Conservation (phyloP, 1,140 invertebrate species). For the Anastrepha ludens region DNA sequence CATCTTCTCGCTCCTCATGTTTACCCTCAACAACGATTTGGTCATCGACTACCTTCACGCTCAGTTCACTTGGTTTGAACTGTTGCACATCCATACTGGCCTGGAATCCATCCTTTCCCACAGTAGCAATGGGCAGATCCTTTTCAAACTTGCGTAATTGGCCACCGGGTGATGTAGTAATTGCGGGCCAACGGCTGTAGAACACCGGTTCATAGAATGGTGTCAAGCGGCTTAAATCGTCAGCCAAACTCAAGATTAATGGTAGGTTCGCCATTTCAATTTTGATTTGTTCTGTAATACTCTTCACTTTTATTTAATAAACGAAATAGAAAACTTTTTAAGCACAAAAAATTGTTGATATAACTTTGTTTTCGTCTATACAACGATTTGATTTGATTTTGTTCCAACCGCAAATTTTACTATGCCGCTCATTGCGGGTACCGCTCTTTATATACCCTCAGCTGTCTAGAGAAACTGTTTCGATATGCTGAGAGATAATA, state of each 20-base stretch:
- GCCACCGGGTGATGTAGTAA: not conserved
- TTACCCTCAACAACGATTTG: slow-evolving; percentile 82
- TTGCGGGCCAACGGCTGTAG: not conserved
- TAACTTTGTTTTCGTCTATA: no score
- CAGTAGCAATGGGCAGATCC: slow-evolving; percentile 17
- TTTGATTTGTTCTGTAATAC: no score
- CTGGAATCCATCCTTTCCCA: slow-evolving; percentile 80
- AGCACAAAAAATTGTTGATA: no score
- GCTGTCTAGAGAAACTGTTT: no score
- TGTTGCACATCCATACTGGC: slow-evolving; percentile 88
- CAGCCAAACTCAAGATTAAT: slow-evolving; percentile 66
- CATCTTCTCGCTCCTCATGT: slow-evolving; percentile 85
- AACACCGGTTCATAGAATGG: slow-evolving; percentile 33
- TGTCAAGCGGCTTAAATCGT: slow-evolving; percentile 64
- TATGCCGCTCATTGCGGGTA: no score
- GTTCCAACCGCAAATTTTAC: no score
- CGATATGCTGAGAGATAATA: no score
- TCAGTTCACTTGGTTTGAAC: slow-evolving; percentile 88
- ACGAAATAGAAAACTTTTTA: no score
- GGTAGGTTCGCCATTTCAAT: slow-evolving; percentile 66
- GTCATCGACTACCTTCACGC: slow-evolving; percentile 86
- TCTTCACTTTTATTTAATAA: no score
- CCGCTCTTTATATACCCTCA: no score
- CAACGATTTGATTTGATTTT: no score
- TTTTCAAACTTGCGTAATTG: slow-evolving; percentile 54